A percentile compares a stretch with the other conserved stretches of the same genome.
These are phyloP conservation scores for Micromys minutus DNA, from an alignment of 2,113 vertebrate genomes.

Conservation along the genomic window DNA sequence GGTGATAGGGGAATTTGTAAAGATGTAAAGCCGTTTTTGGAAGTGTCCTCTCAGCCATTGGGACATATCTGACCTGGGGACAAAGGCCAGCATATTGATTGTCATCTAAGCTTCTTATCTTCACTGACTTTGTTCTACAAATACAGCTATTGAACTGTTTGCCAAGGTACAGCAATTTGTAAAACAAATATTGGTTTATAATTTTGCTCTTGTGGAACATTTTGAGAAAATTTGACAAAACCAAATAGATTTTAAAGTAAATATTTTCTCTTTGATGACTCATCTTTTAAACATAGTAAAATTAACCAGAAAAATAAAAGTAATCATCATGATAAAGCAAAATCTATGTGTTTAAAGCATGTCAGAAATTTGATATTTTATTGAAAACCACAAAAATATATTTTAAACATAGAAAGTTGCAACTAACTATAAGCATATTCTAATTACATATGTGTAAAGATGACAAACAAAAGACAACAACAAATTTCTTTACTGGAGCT, in stretches of 20 bases:
- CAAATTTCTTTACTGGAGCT: neutral
- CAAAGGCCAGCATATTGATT: neutral
- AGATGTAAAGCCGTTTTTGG: neutral
- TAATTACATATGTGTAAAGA: neutral
- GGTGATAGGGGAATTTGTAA: neutral
- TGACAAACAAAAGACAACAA: neutral
- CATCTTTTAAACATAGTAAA: neutral
- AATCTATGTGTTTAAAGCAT: neutral
- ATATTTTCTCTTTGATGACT: neutral
- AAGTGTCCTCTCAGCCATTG: neutral
- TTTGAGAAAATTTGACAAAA: neutral
- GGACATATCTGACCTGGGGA: neutral
- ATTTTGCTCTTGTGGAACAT: neutral
- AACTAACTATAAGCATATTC: neutral
- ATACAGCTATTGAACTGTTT: no score
- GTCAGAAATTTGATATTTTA: neutral
- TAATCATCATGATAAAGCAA: neutral
- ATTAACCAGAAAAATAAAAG: neutral
- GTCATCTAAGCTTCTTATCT: neutral
- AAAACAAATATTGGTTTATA: neutral
- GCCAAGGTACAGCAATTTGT: neutral
- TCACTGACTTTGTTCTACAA: neutral
- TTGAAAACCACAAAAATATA: neutral
- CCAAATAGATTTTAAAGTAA: neutral
- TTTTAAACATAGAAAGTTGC: neutral